phyloP scores from a whole-genome alignment of 2,113 vertebrate genomes.

The Calidris pugnax region DNA sequence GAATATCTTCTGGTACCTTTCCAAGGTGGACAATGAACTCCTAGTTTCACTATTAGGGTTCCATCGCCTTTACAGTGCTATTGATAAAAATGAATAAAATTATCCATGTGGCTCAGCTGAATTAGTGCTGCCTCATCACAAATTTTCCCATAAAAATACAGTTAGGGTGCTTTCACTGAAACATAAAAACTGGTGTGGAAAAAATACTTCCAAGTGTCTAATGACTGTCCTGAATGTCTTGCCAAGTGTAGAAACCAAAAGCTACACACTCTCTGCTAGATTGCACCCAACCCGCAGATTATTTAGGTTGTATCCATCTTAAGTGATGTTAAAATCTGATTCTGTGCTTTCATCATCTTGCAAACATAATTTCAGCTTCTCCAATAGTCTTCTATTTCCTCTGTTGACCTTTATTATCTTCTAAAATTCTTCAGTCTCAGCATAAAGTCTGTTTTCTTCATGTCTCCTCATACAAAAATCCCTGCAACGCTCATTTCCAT shows the following conservation, averaged over 20 bases:
- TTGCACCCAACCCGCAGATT: not conserved
- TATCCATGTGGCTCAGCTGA: conserved; percentile 8
- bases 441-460: not conserved
- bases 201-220: not conserved
- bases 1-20: not conserved
- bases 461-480: not conserved
- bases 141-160: conserved; percentile 51
- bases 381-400: not conserved
- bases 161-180: conserved; percentile 3
- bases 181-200: not conserved
- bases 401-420: not conserved
- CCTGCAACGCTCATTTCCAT: not conserved
- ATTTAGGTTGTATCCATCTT: not conserved
- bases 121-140: conserved; percentile 46
- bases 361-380: not conserved
- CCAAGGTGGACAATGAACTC: not conserved
- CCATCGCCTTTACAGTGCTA: not conserved
- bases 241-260: not conserved
- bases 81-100: conserved; percentile 38
- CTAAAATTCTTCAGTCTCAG: not conserved
- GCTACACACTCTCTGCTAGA: not conserved
- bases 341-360: not conserved
- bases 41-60: conserved; percentile 13
- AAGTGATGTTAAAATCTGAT: conserved; percentile 4
- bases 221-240: not conserved